Base-by-base conservation (phyloP, 2,797 vertebrate genomes). In the Alca torda region DNA sequence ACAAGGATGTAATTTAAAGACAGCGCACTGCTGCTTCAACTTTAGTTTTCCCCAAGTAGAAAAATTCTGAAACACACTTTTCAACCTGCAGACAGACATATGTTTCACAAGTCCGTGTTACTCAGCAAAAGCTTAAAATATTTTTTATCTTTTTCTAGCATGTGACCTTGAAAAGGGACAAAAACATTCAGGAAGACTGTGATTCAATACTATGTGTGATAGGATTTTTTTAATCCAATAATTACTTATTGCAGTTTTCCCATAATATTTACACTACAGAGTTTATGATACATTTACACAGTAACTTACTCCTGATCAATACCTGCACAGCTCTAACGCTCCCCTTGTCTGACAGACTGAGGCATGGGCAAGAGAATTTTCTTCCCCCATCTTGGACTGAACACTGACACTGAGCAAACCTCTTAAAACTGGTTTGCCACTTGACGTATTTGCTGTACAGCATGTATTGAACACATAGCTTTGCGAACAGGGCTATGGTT, bases 121-220 rank as follows among this genome's bases (percentile, higher is more conserved):
- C 61, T 61, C 78, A 91, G 84, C 45, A 84, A 76, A 95, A 69
- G 65, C 73, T 60, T 70, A 93, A 96, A 96, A 87, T 89, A 95
- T 53, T 45, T 89, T 41, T 93, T 92, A 89, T 93, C 86, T 87
- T 95, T 93, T 96, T 69, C 90, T 63, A 78, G 43, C 65, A 45
- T 16, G 73, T 89, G 90, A 96, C 95, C 96, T 94, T 96, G 89
- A 92, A 85, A 95, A 92, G 69, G 87, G 87, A 88, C 94, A 90
- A 50, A 89, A 94, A 43, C 50, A 78, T 11, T 43, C 41, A 33
- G 21, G 24, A 72, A 61, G n/a, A 91, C 59, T 1, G 41, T 0
- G 46, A 92, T 75, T 81, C 45, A 19, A 67, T 13, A 41, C 20
- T 39, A n/a, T 16, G 39, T 0, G 1, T 11, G 8, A 39, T 16